Percentiles rank a stretch among this genome's conserved stretches.
Evolutionary conservation across 1,140 invertebrate genomes (phyloP).

Genomic region (Galleria mellonella): DNA sequence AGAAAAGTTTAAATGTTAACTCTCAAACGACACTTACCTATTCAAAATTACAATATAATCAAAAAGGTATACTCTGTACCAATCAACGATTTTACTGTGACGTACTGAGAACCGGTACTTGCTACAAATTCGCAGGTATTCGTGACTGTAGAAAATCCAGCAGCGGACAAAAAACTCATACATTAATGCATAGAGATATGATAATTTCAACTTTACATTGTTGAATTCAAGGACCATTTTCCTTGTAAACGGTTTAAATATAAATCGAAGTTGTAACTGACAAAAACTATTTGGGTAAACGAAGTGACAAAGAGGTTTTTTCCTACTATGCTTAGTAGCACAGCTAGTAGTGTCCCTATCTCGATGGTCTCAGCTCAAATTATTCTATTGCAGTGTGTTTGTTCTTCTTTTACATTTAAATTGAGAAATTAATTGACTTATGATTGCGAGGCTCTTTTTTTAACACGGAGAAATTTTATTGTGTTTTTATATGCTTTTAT

Average conservation of each 20-base stretch:
- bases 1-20: no score
- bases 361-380: no score
- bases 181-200: no score
- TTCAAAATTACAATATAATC: no score
- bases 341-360: no score
- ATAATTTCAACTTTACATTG: slow-evolving; percentile 1
- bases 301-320: slow-evolving; percentile 9
- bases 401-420: not conserved
- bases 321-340: no score
- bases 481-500: no score
- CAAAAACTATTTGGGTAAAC: slow-evolving; percentile 9
- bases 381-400: not conserved
- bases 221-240: not conserved
- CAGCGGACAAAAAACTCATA: slow-evolving; percentile 6
- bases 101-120: slow-evolving; percentile 3
- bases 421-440: not conserved
- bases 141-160: slow-evolving; percentile 17
- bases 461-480: no score
- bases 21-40: no score
- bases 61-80: no score
- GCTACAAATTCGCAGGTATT: slow-evolving; percentile 12
- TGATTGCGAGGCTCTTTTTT: no score
- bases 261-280: not conserved
- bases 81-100: no score
- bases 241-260: not conserved